Conservation (phyloP, 2,113 vertebrate genomes). For the Aegotheles bennettii region DNA sequence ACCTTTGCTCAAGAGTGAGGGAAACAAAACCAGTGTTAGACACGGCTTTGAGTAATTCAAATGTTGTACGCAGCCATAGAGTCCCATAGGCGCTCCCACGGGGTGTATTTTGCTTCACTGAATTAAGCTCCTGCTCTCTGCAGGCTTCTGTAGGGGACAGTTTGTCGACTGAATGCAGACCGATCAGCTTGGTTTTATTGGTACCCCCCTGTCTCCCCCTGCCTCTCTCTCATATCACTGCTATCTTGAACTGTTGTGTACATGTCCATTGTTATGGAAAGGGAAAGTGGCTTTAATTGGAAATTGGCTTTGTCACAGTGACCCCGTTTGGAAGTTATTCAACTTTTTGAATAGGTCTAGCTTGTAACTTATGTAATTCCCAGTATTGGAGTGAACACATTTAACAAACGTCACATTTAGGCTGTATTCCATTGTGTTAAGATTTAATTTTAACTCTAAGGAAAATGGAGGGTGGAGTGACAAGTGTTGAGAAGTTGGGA, state of each 20-base stretch:
- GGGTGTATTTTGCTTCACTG: not conserved
- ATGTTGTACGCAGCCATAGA: rapidly evolving
- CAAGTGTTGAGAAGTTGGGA: not conserved
- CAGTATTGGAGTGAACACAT: not conserved
- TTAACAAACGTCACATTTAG: not conserved
- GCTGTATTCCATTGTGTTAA: constrained; percentile 17
- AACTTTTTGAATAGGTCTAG: constrained; percentile 15
- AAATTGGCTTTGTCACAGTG: constrained; percentile 20
- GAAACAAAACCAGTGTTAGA: not conserved
- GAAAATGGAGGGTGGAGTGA: not conserved
- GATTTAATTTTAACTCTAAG: constrained; percentile 35
- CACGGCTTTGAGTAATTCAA: not conserved
- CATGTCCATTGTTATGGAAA: not conserved
- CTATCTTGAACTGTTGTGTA: not conserved
- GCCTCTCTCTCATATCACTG: not conserved
- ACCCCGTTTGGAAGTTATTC: constrained; percentile 15
- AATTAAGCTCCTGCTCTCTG: not conserved
- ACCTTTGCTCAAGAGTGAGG: not conserved
- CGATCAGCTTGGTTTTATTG: not conserved
- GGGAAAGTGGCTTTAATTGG: not conserved
- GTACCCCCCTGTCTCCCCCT: not conserved
- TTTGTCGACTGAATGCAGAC: not conserved
- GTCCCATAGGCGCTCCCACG: not conserved
- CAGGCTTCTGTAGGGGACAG: not conserved
- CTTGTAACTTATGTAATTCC: constrained; percentile 14